phyloP scores from a whole-genome alignment of 2,113 vertebrate species.

The Hirundichthys speculiger region DNA sequence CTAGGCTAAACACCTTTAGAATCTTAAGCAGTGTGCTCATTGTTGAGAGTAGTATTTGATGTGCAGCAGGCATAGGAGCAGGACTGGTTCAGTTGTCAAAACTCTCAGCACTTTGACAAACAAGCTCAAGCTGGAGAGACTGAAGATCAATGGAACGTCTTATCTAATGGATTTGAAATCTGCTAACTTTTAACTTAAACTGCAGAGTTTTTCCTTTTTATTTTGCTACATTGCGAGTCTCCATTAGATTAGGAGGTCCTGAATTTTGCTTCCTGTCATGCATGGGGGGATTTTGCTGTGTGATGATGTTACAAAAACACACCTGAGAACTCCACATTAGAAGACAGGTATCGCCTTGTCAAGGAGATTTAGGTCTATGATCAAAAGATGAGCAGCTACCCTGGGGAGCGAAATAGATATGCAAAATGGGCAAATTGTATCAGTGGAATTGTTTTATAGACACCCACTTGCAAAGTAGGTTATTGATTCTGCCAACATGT shows the following conservation, averaged over 20 bases:
- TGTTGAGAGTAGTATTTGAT: conserved; percentile 50
- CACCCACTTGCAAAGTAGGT: conserved; percentile 20
- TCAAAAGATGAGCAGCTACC: conserved; percentile 9
- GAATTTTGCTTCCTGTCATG: conserved; percentile 10
- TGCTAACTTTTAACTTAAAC: conserved; percentile 41
- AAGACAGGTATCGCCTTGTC: conserved; percentile 19
- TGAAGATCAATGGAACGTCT: conserved; percentile 48
- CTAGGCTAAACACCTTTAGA: conserved; percentile 45
- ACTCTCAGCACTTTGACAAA: conserved; percentile 58
- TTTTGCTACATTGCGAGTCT: conserved; percentile 34
- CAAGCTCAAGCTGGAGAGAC: conserved; percentile 38
- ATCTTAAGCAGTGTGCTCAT: conserved; percentile 55
- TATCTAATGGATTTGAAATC: conserved; percentile 39
- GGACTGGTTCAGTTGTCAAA: conserved; percentile 61
- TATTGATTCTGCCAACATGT: conserved; percentile 11
- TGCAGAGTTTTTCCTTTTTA: conserved; percentile 23
- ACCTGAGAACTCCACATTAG: conserved; percentile 25
- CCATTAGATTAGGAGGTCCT: conserved; percentile 8
- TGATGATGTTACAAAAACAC: conserved; percentile 11
- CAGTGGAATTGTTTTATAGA: background rate
- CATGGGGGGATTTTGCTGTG: conserved; percentile 9
- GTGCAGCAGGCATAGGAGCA: conserved; percentile 42
- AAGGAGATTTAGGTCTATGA: conserved; percentile 14
- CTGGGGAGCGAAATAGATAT: background rate
- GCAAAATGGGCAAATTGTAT: conserved; percentile 19